phyloP scores from a whole-genome alignment of 2,797 vertebrate genomes.

The Galago senegalensis region DNA sequence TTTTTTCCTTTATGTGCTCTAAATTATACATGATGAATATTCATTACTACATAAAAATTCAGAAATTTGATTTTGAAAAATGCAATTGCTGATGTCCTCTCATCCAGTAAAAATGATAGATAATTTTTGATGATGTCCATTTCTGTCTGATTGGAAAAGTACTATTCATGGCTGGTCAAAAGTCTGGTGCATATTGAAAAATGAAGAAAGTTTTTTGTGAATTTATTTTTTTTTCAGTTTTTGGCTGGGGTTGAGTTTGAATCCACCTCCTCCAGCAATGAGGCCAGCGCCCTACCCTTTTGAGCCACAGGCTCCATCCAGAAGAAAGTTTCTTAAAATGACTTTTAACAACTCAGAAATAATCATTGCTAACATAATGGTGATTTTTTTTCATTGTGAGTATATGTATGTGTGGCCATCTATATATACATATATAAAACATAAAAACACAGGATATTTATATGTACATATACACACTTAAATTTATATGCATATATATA shows the following conservation, averaged over 20 bases:
- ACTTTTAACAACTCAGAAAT: conserved; percentile 10
- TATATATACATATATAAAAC: too few species aligned
- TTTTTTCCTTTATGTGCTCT: conserved; percentile 30
- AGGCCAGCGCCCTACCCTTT: too few species aligned
- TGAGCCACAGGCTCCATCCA: too few species aligned
- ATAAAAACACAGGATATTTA: not conserved
- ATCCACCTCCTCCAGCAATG: too few species aligned
- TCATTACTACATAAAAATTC: not conserved
- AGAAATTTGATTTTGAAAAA: conserved; percentile 26
- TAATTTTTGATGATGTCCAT: conserved; percentile 6
- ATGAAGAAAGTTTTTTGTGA: not conserved
- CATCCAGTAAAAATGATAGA: conserved; percentile 15
- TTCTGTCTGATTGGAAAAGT: conserved; percentile 34
- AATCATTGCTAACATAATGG: not conserved
- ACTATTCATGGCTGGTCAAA: conserved; percentile 1
- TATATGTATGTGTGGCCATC: too few species aligned
- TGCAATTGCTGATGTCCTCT: not conserved
- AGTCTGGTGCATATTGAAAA: not conserved
- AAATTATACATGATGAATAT: conserved; percentile 6
- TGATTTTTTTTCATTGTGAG: not conserved
- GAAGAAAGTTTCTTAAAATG: not conserved
- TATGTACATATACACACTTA: not conserved
- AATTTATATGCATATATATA: not conserved
- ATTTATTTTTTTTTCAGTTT: too few species aligned
- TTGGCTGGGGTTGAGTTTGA: too few species aligned